Evolutionary conservation across 1,140 invertebrate genomes (phyloP), one percentile per base, ranked within the genome.

Genomic region (Drosophila takahashii): DNA sequence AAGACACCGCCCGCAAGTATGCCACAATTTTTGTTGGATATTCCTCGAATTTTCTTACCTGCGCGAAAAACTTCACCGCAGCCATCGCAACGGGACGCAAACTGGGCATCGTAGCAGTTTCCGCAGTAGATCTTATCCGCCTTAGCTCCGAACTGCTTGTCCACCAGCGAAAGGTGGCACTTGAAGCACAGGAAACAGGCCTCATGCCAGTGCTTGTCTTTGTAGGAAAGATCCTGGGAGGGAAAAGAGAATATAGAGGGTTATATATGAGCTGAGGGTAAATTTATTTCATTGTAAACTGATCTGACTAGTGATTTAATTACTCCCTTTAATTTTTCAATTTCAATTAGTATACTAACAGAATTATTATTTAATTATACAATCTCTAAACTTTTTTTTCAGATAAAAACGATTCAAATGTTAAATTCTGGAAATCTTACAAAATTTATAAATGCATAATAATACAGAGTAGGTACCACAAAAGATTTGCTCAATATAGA

Each of bases 141-240:
- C 93, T 99, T 99, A 87, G 98, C 98, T 79, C 98, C 99, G 92
- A 99, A 99, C 92, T 99, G 98, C 94, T 99, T 99, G 94, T 99
- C 98, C 56, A 99, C 98, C 91, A 99, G 95, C 51, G 98, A 99
- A 77, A 98, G 96, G 92, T 97, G 96, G 94, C 99, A 99, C 93
- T 98, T 99, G 93, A 95, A 96, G 95, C 99, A 99, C 86, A 99
- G 95, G 95, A 99, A 99, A 93, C 99, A 99, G 41, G 96, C 96
- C 94, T 99, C 98, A 93, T 99, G 98, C 98, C 98, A 99, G 92
- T 99, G 99, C 93, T 98, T 98, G 93, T 99, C 99, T 94, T 99
- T 99, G 95, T 99, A 99, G 48, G 98, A 99, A 92, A 99, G 94
- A 95, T 99, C 99, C 98, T 99, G 94, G 9, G 6, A 15, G 4